Evolutionary conservation across 2,113 vertebrate species (phyloP).

Genomic region (Siniperca chuatsi): DNA sequence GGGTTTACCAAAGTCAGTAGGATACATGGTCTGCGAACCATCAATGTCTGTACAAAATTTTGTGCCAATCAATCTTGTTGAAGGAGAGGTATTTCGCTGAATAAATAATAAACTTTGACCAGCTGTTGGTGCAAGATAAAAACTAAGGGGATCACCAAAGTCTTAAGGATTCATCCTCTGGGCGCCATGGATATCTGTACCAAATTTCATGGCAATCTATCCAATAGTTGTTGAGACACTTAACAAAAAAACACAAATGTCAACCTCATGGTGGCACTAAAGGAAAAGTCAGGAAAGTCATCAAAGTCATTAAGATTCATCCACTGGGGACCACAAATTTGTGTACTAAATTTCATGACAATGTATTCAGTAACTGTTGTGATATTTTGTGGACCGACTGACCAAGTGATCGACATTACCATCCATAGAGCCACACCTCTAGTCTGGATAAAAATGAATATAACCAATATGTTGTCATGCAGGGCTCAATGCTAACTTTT

Average conservation of each 20-base stretch:
- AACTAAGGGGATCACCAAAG: neutral
- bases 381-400: neutral
- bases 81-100: neutral
- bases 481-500: too few species aligned
- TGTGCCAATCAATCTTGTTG: neutral
- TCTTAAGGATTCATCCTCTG: too few species aligned
- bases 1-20: too few species aligned
- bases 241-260: neutral
- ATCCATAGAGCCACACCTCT: neutral
- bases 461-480: neutral
- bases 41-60: neutral
- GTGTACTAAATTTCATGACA: neutral
- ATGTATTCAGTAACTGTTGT: neutral
- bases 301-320: neutral
- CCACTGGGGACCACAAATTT: neutral
- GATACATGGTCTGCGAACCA: too few species aligned
- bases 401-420: neutral
- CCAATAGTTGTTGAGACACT: neutral
- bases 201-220: neutral
- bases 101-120: neutral
- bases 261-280: neutral
- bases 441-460: neutral
- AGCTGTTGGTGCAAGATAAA: neutral
- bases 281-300: too few species aligned
- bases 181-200: neutral